A percentile compares a stretch with the other conserved stretches of the same genome.
phyloP scores from a whole-genome alignment of 2,113 vertebrate species.

The Anhinga anhinga region DNA sequence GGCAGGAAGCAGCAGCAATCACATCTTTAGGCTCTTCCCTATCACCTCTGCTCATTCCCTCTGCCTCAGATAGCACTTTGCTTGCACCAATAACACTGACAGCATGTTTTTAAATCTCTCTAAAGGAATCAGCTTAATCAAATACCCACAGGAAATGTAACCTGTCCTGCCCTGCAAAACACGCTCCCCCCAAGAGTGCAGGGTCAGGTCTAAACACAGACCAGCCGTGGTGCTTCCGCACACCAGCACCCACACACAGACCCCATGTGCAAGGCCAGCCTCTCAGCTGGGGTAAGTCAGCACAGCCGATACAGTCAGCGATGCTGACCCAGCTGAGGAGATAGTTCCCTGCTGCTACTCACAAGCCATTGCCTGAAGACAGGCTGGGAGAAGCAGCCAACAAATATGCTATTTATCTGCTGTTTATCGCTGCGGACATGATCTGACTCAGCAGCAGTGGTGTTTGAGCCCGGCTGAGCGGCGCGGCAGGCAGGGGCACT shows the following conservation, averaged over 20 bases:
- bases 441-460: background rate
- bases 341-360: background rate
- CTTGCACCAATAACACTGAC: background rate
- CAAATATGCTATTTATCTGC: background rate
- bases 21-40: background rate
- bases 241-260: background rate
- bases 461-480: background rate
- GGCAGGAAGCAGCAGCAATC: background rate
- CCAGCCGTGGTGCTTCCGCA: fast-evolving
- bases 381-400: background rate
- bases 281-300: background rate
- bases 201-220: background rate
- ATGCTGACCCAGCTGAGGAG: background rate
- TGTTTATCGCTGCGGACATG: fast-evolving
- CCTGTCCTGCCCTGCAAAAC: background rate
- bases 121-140: background rate
- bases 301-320: fast-evolving
- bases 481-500: background rate
- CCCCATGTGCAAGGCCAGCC: fast-evolving
- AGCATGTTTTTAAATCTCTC: background rate
- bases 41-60: background rate
- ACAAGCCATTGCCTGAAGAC: background rate
- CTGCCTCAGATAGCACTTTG: background rate
- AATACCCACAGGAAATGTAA: background rate
- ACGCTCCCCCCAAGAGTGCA: background rate